These are phyloP conservation scores for Brotula barbata DNA, from an alignment of 2,797 vertebrate species.

Conservation along the genomic window DNA sequence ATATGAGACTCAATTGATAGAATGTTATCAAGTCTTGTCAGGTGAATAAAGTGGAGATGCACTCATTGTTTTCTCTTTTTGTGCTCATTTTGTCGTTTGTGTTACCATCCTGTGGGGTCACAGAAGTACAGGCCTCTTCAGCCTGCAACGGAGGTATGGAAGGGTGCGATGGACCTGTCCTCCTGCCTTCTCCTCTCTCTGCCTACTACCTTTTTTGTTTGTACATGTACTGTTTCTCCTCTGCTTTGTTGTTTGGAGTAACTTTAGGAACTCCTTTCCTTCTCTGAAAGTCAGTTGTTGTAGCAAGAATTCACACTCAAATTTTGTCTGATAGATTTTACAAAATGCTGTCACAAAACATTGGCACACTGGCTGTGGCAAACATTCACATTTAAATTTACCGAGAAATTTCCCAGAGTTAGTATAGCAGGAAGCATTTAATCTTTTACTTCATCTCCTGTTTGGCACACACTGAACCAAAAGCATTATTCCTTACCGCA, in stretches of 20 bases:
- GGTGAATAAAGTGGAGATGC: conserved; percentile 32
- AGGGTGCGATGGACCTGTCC: conserved; percentile 60
- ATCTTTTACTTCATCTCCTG: background rate
- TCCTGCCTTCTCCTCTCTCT: conserved; percentile 48
- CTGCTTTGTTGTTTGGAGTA: background rate
- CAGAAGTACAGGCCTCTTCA: conserved; percentile 74
- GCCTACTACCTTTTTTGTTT: conserved; percentile 24
- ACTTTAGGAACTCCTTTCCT: too few relatives aligned
- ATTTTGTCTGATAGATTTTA: background rate
- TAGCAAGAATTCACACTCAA: conserved; percentile 7
- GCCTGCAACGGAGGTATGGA: conserved; percentile 76
- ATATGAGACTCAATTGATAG: conserved; percentile 11
- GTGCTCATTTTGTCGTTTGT: conserved; percentile 61
- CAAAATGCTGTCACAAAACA: too few relatives aligned
- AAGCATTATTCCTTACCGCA: background rate
- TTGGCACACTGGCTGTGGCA: background rate
- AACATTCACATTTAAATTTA: too few relatives aligned
- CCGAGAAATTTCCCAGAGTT: background rate
- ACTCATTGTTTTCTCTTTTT: conserved; percentile 56
- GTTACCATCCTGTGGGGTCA: conserved; percentile 65
- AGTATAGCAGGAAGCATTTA: background rate
- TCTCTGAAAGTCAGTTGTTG: too few relatives aligned
- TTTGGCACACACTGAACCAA: too few relatives aligned
- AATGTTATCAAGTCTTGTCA: conserved; percentile 32
- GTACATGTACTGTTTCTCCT: conserved; percentile 19